These are phyloP conservation scores for Gibbula magus DNA, from an alignment of 2,888 invertebrate genomes.

Conservation along the genomic window DNA sequence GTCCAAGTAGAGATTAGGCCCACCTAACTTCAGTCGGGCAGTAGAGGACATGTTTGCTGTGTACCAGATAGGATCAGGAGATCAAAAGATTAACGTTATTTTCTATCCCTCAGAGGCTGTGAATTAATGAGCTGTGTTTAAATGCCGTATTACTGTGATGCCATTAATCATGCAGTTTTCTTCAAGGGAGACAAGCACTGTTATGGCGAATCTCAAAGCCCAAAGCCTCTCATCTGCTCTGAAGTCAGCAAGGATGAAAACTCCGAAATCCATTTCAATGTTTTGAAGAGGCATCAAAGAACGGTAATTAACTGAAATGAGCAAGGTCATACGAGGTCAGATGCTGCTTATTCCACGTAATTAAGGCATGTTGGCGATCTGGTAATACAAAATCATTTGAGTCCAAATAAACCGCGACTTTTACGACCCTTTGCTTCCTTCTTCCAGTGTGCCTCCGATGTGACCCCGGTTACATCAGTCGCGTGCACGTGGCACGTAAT, in stretches of 20 bases:
- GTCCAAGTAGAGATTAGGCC: too few relatives aligned
- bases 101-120: too few relatives aligned
- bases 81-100: too few relatives aligned
- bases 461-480: neutral
- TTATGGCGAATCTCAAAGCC: too few relatives aligned
- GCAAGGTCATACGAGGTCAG: neutral
- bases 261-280: slow-evolving; percentile 33
- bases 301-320: slow-evolving; percentile 4
- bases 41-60: too few relatives aligned
- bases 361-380: slow-evolving; percentile 1
- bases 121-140: too few relatives aligned
- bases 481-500: neutral
- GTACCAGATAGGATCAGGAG: too few relatives aligned
- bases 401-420: slow-evolving; percentile 6
- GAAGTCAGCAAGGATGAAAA: slow-evolving; percentile 28
- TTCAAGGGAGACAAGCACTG: too few relatives aligned
- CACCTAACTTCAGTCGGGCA: too few relatives aligned
- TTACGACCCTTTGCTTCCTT: neutral
- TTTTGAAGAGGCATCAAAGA: slow-evolving; percentile 1
- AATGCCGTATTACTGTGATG: too few relatives aligned
- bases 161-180: too few relatives aligned
- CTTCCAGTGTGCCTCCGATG: neutral
- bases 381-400: slow-evolving; percentile 1
- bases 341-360: slow-evolving; percentile 16
- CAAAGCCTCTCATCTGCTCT: slow-evolving; percentile 15